Conservation (phyloP, 2,113 vertebrate species). For the Hoplias malabaricus region DNA sequence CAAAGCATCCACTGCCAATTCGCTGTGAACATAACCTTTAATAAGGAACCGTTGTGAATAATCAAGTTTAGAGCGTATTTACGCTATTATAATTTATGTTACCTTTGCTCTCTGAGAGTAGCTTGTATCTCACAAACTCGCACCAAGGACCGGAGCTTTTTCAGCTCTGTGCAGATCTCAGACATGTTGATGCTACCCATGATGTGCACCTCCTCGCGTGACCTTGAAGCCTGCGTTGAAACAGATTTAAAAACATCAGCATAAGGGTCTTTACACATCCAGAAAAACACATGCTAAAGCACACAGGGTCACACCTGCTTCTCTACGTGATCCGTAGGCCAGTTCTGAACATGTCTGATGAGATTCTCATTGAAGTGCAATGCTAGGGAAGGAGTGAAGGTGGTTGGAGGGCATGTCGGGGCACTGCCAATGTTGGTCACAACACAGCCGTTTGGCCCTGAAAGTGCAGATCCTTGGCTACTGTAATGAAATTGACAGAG, state of each 20-base stretch:
- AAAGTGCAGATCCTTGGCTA: slow-evolving; percentile 88
- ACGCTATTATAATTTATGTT: slow-evolving; percentile 19
- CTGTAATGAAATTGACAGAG: slow-evolving; percentile 57
- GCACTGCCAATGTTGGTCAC: slow-evolving; percentile 63
- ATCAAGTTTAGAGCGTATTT: background rate
- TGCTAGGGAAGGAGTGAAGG: slow-evolving; percentile 90
- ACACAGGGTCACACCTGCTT: slow-evolving; percentile 81
- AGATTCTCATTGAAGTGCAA: slow-evolving; percentile 96
- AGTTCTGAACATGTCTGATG: slow-evolving; percentile 96
- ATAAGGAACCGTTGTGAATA: too few relatives aligned
- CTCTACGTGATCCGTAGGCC: slow-evolving; percentile 97
- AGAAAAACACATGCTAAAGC: background rate
- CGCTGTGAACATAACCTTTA: too few relatives aligned
- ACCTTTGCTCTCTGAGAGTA: slow-evolving; percentile 98
- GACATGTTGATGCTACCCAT: slow-evolving; percentile 99
- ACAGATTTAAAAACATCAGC: background rate
- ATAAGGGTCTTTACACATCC: background rate
- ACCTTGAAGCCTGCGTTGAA: slow-evolving; percentile 82
- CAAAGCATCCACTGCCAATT: too few relatives aligned
- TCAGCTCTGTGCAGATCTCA: slow-evolving; percentile 99
- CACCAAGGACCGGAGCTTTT: slow-evolving; percentile 98
- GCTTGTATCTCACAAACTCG: slow-evolving; percentile 99
- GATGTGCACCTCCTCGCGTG: slow-evolving; percentile 94
- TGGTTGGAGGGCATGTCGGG: slow-evolving; percentile 77
- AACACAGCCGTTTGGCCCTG: slow-evolving; percentile 80